Evolutionary conservation across 1,140 invertebrate species (phyloP), one percentile per base, ranked within the genome.

Genomic region (Ylistrum balloti): DNA sequence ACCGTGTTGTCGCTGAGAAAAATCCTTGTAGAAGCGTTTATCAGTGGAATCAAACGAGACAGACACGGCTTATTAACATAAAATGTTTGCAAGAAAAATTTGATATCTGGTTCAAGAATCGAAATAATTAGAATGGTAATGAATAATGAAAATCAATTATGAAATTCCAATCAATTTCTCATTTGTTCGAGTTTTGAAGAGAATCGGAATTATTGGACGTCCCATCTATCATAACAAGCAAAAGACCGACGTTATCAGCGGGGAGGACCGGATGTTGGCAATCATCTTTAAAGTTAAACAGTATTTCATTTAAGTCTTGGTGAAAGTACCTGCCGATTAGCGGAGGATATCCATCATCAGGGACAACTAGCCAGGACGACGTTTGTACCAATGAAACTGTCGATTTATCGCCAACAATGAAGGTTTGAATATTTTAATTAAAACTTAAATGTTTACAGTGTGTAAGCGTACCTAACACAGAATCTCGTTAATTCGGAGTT

Each of bases 101-200:
- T 74, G 56, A 74, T 74, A 74, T 74, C 56, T 74, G 0, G 35
- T 74, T 28, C 56, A 9, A n/a, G 5, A 74, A 74, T 74, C 56
- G 56, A 74, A 9, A 74, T 74, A 28, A 28, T 74, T 74, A 28
- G 17, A 74, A 74, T n/a, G 17, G n/a, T 74, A 74, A 74, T 74
- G 56, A n/a, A 74, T 74, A 28, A 74, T 74, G 56, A 74, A 74
- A 74, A 74, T 74, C 56, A 74, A 74, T 74, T 74, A 74, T 74
- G n/a, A 74, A 74, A 28, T 74, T 74, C 22, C n/a, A 74, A 74
- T 74, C 22, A 74, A 20, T 74, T 74, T 74, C 56, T 74, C 56
- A 74, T 74, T 74, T 74, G 56, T 74, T 74, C 22, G 28, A 28
- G 7, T 74, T 74, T 74, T 74, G 56, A 28, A 2, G 22, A 17